A percentile compares a stretch with the other conserved stretches of the same genome.
Evolutionary conservation across 2,888 invertebrate species (phyloP).

Genomic region (Clepsis dumicolana): DNA sequence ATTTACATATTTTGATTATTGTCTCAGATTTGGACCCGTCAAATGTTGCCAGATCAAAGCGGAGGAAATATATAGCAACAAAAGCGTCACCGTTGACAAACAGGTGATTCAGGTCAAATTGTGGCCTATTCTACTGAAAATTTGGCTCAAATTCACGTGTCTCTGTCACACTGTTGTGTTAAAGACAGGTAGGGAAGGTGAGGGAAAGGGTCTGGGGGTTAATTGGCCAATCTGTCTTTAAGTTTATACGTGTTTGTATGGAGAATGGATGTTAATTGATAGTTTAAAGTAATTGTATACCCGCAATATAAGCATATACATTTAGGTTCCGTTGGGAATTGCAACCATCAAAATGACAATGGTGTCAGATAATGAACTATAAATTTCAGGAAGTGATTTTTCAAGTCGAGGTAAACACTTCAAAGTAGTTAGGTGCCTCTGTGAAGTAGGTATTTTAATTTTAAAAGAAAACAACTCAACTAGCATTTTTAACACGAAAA

Average conservation of each 20-base stretch:
- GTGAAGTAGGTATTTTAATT: no score
- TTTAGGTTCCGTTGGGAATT: no score
- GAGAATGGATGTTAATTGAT: not conserved
- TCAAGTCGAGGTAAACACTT: no score
- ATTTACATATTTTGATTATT: conserved; percentile 7
- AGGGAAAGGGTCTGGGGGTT: not conserved
- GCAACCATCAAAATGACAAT: no score
- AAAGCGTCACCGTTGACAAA: conserved; percentile 61
- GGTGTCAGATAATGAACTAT: no score
- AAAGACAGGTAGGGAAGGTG: not conserved
- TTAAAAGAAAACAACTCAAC: no score
- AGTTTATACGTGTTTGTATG: not conserved
- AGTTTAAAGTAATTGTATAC: no score
- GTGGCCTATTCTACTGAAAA: conserved; percentile 14
- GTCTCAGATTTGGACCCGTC: not conserved
- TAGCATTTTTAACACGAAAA: no score
- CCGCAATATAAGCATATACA: no score
- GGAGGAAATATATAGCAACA: conserved; percentile 45
- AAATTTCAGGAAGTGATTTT: no score
- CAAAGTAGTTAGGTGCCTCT: no score
- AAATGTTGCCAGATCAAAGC: conserved; percentile 8
- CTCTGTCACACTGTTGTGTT: not conserved
- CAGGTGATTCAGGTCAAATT: conserved; percentile 63
- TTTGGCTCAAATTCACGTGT: not conserved
- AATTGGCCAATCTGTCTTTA: not conserved